These are phyloP conservation scores for Volucella bombylans DNA, from an alignment of 2,888 invertebrate genomes.

Conservation along the genomic window DNA sequence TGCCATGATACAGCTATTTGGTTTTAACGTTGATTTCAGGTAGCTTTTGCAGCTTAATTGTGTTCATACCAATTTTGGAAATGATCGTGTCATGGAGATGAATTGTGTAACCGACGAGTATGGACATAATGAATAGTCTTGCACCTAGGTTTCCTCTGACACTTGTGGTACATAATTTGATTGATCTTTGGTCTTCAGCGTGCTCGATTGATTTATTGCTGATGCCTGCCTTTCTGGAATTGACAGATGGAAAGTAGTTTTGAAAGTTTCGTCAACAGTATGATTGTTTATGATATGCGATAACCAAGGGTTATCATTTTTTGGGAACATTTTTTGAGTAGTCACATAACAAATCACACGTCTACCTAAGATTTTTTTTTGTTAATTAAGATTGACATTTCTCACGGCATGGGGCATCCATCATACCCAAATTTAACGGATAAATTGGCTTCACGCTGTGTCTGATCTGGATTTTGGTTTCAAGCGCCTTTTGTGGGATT, in stretches of 20 bases:
- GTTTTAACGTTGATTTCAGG: neutral
- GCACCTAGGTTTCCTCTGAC: slow-evolving; percentile 57
- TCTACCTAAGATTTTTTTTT: too few species aligned
- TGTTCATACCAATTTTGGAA: slow-evolving; percentile 24
- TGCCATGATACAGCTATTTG: slow-evolving; percentile 15
- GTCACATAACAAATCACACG: too few species aligned
- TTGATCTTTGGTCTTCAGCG: slow-evolving; percentile 67
- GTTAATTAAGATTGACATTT: too few species aligned
- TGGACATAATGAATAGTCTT: slow-evolving; percentile 63
- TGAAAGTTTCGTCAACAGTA: too few species aligned
- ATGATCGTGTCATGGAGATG: slow-evolving; percentile 46
- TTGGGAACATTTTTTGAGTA: too few species aligned
- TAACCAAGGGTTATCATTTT: too few species aligned
- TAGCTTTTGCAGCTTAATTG: slow-evolving; percentile 45
- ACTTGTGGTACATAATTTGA: slow-evolving; percentile 68
- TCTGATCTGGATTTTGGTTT: too few species aligned
- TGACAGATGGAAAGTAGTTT: neutral
- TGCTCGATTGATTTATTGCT: slow-evolving; percentile 66
- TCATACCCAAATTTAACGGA: too few species aligned
- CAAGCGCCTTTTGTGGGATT: too few species aligned
- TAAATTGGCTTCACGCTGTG: too few species aligned
- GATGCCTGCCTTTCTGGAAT: slow-evolving; percentile 21
- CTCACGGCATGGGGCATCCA: too few species aligned
- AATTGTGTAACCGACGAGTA: slow-evolving; percentile 33
- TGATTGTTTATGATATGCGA: too few species aligned